Evolutionary conservation across 2,888 invertebrate genomes (phyloP).

Genomic region (Coleophora flavipennella): DNA sequence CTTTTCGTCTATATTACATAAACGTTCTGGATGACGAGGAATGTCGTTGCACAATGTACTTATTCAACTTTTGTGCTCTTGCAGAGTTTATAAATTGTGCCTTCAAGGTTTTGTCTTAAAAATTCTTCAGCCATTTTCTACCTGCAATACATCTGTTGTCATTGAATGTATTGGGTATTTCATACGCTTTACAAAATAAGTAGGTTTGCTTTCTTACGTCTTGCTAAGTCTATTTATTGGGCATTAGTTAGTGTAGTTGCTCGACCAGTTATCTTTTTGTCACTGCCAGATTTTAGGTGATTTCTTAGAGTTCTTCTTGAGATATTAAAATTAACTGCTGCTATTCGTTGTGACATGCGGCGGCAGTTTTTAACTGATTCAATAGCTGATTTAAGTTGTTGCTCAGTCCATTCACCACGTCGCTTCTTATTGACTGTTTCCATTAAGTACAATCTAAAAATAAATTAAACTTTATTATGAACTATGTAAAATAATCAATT

Average conservation of each 20-base stretch:
- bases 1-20: slow-evolving; percentile 6
- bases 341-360: not conserved
- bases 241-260: not conserved
- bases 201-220: slow-evolving; percentile 3
- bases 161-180: slow-evolving; percentile 11
- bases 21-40: not conserved
- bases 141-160: slow-evolving; percentile 6
- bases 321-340: not conserved
- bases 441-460: no score
- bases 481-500: no score
- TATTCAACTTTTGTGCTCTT: not conserved
- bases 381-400: no score
- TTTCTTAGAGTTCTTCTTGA: not conserved
- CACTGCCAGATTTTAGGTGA: not conserved
- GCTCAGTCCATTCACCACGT: no score
- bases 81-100: slow-evolving; percentile 13
- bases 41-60: not conserved
- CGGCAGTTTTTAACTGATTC: no score
- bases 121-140: slow-evolving; percentile 12
- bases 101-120: slow-evolving; percentile 11
- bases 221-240: slow-evolving; percentile 8
- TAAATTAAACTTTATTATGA: no score
- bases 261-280: not conserved
- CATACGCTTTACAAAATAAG: slow-evolving; percentile 10
- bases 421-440: no score